These are phyloP conservation scores for Styela plicata DNA, from an alignment of 23 tunicate genomes.

Conservation along the genomic window DNA sequence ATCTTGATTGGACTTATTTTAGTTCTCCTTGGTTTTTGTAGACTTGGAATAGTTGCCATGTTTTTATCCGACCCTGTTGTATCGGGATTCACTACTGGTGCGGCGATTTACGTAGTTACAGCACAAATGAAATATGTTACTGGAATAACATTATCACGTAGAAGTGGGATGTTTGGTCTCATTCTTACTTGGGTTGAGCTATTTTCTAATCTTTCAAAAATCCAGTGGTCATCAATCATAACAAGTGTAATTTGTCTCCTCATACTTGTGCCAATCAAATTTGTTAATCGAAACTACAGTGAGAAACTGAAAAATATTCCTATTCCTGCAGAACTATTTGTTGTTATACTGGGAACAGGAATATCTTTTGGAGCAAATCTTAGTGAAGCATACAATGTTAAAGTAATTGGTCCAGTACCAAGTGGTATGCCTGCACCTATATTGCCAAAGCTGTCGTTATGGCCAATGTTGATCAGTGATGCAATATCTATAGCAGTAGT, in stretches of 20 bases:
- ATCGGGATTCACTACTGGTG: conserved; percentile 88
- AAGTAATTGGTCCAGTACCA: conserved; percentile 53
- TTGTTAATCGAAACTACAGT: conserved; percentile 80
- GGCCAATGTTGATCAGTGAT: conserved; percentile 63
- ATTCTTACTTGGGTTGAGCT: conserved; percentile 67
- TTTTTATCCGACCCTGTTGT: conserved; percentile 86
- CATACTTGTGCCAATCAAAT: conserved; percentile 69
- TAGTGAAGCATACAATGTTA: conserved; percentile 25
- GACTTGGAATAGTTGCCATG: conserved; percentile 69
- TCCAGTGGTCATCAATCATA: conserved; percentile 54
- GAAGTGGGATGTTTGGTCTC: conserved; percentile 21
- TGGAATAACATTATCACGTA: conserved; percentile 35
- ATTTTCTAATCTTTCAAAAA: conserved; percentile 46
- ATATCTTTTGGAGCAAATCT: conserved; percentile 40
- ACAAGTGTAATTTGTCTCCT: conserved; percentile 58
- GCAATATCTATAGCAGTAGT: conserved; percentile 86
- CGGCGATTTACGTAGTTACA: conserved; percentile 85
- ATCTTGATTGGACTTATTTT: conserved; percentile 59
- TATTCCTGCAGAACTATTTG: conserved; percentile 83
- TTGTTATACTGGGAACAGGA: conserved; percentile 68
- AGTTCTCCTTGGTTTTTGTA: conserved; percentile 50
- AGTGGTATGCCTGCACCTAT: conserved; percentile 80
- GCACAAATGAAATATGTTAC: conserved; percentile 77
- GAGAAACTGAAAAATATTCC: conserved; percentile 75
- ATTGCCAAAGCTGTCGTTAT: conserved; percentile 46